Evolutionary conservation across 1,140 invertebrate genomes (phyloP).

Genomic region (Caerostris extrusa): DNA sequence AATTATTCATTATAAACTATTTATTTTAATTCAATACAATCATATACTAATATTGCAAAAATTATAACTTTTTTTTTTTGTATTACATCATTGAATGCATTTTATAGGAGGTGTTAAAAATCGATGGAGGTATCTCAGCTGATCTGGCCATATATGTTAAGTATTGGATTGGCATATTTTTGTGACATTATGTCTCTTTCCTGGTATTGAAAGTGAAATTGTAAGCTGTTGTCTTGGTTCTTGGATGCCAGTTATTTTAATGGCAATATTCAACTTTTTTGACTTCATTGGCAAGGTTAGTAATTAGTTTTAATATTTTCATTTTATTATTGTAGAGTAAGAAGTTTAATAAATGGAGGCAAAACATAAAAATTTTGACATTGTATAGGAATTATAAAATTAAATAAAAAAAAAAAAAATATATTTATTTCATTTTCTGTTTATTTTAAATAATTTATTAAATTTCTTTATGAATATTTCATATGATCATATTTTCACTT

Average conservation of each 20-base stretch:
- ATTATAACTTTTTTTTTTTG: too few species aligned
- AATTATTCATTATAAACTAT: too few species aligned
- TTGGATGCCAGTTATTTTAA: slow-evolving; percentile 95
- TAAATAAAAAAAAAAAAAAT: neutral
- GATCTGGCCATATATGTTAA: slow-evolving; percentile 94
- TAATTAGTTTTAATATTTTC: neutral
- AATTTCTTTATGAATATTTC: too few species aligned
- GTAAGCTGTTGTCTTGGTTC: slow-evolving; percentile 89
- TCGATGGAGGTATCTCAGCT: slow-evolving; percentile 89
- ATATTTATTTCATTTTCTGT: slow-evolving; percentile 39
- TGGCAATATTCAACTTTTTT: slow-evolving; percentile 92
- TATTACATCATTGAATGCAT: too few species aligned
- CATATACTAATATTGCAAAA: too few species aligned
- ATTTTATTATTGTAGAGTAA: neutral
- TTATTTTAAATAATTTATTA: too few species aligned
- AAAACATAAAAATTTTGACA: too few species aligned
- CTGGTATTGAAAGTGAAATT: slow-evolving; percentile 93
- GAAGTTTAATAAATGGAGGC: too few species aligned
- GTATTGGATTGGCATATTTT: slow-evolving; percentile 92
- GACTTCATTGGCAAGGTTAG: slow-evolving; percentile 92
- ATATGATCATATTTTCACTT: too few species aligned
- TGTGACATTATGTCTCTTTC: slow-evolving; percentile 93
- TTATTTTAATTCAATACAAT: too few species aligned
- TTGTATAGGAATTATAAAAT: neutral
- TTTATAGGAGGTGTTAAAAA: slow-evolving; percentile 86